Evolutionary conservation across 2,113 vertebrate species (phyloP).

Genomic region (Podarcis raffonei): DNA sequence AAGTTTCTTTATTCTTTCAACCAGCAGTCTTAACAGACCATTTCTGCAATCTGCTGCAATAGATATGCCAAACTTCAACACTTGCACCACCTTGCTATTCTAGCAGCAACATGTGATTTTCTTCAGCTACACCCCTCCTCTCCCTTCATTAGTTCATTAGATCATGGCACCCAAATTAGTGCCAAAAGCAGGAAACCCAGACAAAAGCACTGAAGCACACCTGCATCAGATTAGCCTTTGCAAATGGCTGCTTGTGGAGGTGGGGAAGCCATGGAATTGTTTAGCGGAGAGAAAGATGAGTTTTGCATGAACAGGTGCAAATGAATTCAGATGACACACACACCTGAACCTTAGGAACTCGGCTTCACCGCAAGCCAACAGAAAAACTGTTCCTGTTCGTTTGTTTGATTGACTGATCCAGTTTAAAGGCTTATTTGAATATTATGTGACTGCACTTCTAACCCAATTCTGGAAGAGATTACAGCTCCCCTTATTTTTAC

Average conservation of each 20-base stretch:
- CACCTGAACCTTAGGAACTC: background rate
- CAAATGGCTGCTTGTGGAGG: background rate
- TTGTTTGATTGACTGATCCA: background rate
- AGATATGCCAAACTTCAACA: too few species aligned
- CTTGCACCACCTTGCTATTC: too few species aligned
- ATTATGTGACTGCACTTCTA: background rate
- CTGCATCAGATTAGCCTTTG: background rate
- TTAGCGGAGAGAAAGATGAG: background rate
- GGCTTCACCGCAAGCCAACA: background rate
- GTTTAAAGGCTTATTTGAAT: background rate
- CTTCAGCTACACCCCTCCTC: background rate
- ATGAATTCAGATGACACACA: background rate
- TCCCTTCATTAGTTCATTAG: too few species aligned
- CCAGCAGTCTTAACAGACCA: too few species aligned
- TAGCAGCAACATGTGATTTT: background rate
- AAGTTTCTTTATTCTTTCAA: too few species aligned
- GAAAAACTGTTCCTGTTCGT: background rate
- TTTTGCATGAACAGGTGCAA: background rate
- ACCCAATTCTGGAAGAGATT: slow-evolving; percentile 44
- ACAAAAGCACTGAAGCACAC: background rate
- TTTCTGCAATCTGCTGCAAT: too few species aligned
- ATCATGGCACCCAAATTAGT: background rate
- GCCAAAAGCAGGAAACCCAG: background rate
- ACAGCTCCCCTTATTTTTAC: background rate
- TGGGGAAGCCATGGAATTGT: background rate